Evolutionary conservation across 1,140 invertebrate genomes (phyloP), one percentile per base, ranked within the genome.

Genomic region (Papilio polytes): DNA sequence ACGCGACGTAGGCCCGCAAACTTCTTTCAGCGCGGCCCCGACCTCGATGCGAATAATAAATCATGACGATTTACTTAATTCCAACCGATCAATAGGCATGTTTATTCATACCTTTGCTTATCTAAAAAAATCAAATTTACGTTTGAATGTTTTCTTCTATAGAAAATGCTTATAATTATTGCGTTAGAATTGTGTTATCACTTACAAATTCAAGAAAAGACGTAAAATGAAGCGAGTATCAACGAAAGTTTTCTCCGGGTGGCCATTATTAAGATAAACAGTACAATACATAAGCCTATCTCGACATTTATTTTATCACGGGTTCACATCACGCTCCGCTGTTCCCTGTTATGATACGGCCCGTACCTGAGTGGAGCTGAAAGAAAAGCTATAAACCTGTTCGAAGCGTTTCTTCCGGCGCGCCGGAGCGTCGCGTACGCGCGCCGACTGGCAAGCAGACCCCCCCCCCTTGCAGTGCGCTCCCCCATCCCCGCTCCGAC

Each of bases 371-470:
- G 90, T 90, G 87, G 89, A 94, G 94, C 95, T 95, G 95, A 95
- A 95, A 95, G 95, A 95, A 95, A 95, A 95, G 91, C 95, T 90
- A 95, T 95, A 95, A 95, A 95, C 93, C 94, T 94, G 92, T 91
- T 93, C 89, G 89, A 86, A 92, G 90, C 92, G 91, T 93, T 94
- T 89, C 92, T 93, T 92, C 93, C 91, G 91, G 89, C 91, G 92
- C 92, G 92, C 89, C 91, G 91, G 89, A 93, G 93, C 92, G 91
- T 92, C 90, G 92, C 90, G 92, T 93, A 94, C 94, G 94, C 94
- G 92, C 87, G 83, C 86, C 87, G 94, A 94, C 93, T 95, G 87
- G 82, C 88, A 95, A 95, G 89, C 88, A 90, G 88, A 77, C 76
- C 80, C 84, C 81, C 80, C 82, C 84, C 80, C 83, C n/a, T n/a